phyloP scores from a whole-genome alignment of 2,113 vertebrate species.

The Crotophaga sulcirostris region DNA sequence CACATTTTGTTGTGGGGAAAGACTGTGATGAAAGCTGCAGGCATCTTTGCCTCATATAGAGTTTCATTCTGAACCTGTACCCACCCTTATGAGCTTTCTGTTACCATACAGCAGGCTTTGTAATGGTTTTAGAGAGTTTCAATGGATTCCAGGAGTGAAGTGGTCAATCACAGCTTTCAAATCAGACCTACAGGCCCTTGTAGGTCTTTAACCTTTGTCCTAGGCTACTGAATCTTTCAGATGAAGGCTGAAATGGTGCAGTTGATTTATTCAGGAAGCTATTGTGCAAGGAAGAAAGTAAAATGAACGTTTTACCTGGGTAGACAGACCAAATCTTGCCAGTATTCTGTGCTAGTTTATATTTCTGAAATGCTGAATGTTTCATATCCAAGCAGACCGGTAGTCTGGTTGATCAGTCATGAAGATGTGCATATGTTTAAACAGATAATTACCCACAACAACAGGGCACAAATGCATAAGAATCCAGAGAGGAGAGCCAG shows the following conservation, averaged over 20 bases:
- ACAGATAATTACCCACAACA: background rate
- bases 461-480: background rate
- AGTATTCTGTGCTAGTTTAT: background rate
- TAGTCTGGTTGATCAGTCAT: background rate
- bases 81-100: background rate
- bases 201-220: background rate
- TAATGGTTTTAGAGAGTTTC: background rate
- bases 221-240: background rate
- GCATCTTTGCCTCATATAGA: background rate
- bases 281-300: background rate
- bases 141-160: background rate
- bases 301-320: background rate
- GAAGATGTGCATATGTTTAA: background rate
- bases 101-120: background rate
- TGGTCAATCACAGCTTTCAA: background rate
- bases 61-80: background rate
- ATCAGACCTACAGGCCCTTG: background rate
- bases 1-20: background rate
- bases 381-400: background rate
- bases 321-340: background rate
- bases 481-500: background rate
- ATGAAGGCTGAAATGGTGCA: background rate
- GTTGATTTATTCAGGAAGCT: background rate
- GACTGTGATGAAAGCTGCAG: background rate
- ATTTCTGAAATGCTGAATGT: background rate